Conservation (phyloP, 2,888 invertebrate genomes). For the Coleophora flavipennella region DNA sequence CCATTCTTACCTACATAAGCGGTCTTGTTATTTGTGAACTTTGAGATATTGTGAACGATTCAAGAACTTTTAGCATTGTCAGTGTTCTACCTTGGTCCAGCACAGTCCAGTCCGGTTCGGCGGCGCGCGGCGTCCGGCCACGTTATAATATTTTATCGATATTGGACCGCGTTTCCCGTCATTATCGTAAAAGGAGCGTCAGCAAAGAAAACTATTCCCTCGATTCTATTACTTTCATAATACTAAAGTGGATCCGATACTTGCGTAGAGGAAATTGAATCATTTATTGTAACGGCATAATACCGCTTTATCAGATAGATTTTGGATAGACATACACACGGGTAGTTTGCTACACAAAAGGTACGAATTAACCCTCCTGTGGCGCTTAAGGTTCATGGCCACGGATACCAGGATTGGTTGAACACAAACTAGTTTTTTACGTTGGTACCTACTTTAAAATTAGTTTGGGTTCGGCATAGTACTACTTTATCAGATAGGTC, state of each 20-base stretch:
- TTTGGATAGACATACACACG: slow-evolving; percentile 51
- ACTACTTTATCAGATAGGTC: too few species aligned
- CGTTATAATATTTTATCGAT: slow-evolving; percentile 65
- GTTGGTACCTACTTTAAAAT: too few species aligned
- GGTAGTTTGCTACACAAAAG: slow-evolving; percentile 41
- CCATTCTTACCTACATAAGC: too few species aligned
- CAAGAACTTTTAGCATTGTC: slow-evolving; percentile 23
- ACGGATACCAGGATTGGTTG: too few species aligned
- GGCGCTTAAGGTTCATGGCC: slow-evolving; percentile 3
- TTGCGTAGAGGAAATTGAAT: slow-evolving; percentile 69
- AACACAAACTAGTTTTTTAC: too few species aligned
- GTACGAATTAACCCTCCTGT: slow-evolving; percentile 27
- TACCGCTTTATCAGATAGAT: slow-evolving; percentile 63
- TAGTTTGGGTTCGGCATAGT: too few species aligned
- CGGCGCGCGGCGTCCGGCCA: slow-evolving; percentile 24
- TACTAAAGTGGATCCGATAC: slow-evolving; percentile 69
- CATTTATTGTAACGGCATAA: slow-evolving; percentile 67
- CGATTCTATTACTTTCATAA: slow-evolving; percentile 67
- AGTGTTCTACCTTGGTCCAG: slow-evolving; percentile 9
- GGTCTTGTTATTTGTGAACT: too few species aligned
- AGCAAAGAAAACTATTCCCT: slow-evolving; percentile 70
- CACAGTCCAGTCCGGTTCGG: slow-evolving; percentile 24
- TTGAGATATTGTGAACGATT: too few species aligned
- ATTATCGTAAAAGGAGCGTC: slow-evolving; percentile 71
- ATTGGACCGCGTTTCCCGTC: slow-evolving; percentile 67